A percentile compares a stretch with the other conserved stretches of the same genome.
These are phyloP conservation scores for Tortrix viridana DNA, from an alignment of 2,888 invertebrate species.

Conservation along the genomic window DNA sequence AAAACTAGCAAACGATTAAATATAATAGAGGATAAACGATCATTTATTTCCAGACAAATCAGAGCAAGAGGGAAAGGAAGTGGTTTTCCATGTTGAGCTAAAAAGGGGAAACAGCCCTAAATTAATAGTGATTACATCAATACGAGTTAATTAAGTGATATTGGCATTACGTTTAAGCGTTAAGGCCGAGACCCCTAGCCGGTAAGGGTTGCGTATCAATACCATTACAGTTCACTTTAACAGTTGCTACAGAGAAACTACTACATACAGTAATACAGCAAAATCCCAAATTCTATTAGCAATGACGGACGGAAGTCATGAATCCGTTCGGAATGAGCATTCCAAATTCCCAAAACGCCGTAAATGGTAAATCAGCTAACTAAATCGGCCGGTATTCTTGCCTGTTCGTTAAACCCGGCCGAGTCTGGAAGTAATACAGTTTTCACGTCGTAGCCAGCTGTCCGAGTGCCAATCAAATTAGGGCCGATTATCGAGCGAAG, in stretches of 20 bases:
- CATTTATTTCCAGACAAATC: conserved; percentile 30
- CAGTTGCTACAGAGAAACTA: too few relatives aligned
- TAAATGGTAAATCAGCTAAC: conserved; percentile 60
- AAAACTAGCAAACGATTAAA: neutral
- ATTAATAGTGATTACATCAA: conserved; percentile 50
- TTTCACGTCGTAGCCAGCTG: conserved; percentile 75
- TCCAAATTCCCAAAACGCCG: conserved; percentile 37
- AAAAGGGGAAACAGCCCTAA: conserved; percentile 49
- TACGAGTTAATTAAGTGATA: conserved; percentile 51
- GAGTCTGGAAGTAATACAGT: conserved; percentile 68
- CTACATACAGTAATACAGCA: too few relatives aligned
- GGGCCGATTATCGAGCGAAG: conserved; percentile 65
- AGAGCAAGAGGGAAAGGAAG: conserved; percentile 45
- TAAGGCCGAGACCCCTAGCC: neutral
- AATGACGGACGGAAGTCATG: neutral
- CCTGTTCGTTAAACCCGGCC: conserved; percentile 60
- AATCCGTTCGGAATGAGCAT: conserved; percentile 2
- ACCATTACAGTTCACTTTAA: neutral
- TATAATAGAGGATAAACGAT: conserved; percentile 13
- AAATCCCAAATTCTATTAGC: neutral
- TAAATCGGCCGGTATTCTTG: conserved; percentile 50
- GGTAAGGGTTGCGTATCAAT: neutral
- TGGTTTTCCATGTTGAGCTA: conserved; percentile 58
- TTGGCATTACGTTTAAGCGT: conserved; percentile 37
- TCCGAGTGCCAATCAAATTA: conserved; percentile 78